These are phyloP conservation scores for Coluber constrictor DNA, from an alignment of 2,797 vertebrate genomes.

Conservation along the genomic window DNA sequence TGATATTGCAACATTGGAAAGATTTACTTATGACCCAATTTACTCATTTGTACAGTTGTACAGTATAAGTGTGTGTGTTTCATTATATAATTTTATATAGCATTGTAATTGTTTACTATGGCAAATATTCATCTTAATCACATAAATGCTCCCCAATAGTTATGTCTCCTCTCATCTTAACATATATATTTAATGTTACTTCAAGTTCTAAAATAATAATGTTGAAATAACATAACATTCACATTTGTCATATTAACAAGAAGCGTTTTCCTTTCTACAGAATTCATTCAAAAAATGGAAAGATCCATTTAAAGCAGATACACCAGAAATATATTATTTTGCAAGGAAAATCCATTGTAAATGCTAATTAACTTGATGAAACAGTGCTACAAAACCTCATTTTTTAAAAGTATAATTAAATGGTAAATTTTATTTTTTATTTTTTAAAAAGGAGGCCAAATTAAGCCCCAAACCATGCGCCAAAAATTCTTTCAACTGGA, in stretches of 20 bases:
- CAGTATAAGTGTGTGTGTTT: neutral
- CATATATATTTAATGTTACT: neutral
- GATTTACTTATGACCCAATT: neutral
- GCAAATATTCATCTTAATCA: neutral
- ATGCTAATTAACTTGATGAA: slow-evolving; percentile 5
- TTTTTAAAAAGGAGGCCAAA: neutral
- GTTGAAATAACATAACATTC: neutral
- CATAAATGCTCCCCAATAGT: neutral
- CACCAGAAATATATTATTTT: neutral
- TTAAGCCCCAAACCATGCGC: neutral
- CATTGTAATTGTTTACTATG: neutral
- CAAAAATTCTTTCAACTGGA: neutral
- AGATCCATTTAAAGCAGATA: neutral
- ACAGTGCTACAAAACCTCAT: neutral
- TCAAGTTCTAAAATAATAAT: neutral
- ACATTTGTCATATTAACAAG: neutral
- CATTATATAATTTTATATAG: neutral
- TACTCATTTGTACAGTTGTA: neutral
- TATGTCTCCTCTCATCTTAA: neutral
- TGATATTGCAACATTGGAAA: neutral
- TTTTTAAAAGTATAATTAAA: neutral
- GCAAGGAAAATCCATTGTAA: neutral
- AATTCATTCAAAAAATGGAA: neutral
- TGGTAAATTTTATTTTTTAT: neutral
- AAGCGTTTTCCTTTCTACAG: neutral